These are phyloP conservation scores for Chloropsis cyanopogon DNA, from an alignment of 2,113 vertebrate species.

Conservation along the genomic window DNA sequence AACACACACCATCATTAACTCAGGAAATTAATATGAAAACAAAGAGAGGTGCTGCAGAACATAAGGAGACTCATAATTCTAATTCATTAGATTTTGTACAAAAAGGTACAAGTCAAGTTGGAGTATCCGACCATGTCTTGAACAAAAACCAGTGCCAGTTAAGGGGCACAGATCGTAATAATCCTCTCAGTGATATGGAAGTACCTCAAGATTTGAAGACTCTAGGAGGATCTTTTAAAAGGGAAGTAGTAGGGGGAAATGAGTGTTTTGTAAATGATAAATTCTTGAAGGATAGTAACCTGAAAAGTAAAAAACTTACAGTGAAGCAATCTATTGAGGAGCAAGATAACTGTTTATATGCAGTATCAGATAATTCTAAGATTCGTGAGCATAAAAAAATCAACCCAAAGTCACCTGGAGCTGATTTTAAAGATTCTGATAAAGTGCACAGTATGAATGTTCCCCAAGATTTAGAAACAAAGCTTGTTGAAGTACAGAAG, in stretches of 20 bases:
- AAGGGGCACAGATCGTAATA: not conserved
- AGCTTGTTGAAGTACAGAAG: conserved; percentile 8
- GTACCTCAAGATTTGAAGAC: conserved; percentile 24
- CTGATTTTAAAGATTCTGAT: not conserved
- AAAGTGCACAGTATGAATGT: not conserved
- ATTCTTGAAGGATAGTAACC: conserved; percentile 3
- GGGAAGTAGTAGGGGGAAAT: not conserved
- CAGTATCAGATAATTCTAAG: not conserved
- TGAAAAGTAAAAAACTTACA: not conserved
- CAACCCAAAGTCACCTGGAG: not conserved
- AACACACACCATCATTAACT: not conserved
- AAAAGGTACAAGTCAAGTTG: not conserved
- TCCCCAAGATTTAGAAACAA: conserved; percentile 8
- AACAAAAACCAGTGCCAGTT: not conserved
- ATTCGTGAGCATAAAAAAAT: not conserved
- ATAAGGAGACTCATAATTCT: not conserved
- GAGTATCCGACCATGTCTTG: not conserved
- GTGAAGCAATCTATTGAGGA: not conserved
- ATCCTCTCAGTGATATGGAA: not conserved
- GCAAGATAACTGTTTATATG: not conserved
- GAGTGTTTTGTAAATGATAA: conserved; percentile 11
- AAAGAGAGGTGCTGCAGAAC: not conserved
- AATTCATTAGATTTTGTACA: not conserved
- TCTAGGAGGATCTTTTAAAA: not conserved
- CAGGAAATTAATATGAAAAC: not conserved